Conservation (phyloP, 2,888 invertebrate species). For the Trachelus troglodyta region DNA sequence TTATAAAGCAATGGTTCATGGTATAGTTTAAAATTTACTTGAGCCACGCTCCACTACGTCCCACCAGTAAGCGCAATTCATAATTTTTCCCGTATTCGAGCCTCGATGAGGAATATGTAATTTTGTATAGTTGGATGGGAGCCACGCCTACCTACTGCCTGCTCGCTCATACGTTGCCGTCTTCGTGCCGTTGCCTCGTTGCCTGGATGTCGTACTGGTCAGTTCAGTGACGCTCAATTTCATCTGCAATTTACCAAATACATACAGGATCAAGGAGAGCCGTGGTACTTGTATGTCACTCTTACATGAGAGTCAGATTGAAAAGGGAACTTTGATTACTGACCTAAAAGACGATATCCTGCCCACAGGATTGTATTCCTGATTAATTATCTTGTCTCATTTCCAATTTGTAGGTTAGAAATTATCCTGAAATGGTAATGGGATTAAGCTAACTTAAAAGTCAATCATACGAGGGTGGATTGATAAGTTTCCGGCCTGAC, state of each 20-base stretch:
- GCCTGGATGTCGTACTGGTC: conserved; percentile 7
- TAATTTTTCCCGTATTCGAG: conserved; percentile 46
- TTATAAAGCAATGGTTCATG: not conserved
- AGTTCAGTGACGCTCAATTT: not conserved
- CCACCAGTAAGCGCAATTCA: conserved; percentile 36
- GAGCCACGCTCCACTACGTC: conserved; percentile 48
- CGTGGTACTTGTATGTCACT: not conserved
- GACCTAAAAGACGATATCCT: not conserved
- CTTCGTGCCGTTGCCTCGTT: conserved; percentile 14
- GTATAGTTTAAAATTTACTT: not conserved
- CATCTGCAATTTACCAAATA: not conserved
- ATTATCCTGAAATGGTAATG: not conserved
- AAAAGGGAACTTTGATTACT: not conserved
- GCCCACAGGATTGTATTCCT: not conserved
- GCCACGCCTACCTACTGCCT: conserved; percentile 9
- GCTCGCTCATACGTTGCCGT: conserved; percentile 27
- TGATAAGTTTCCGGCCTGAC: no score
- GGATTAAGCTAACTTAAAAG: not conserved
- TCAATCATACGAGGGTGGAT: no score
- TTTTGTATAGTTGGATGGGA: conserved; percentile 28
- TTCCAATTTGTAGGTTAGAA: not conserved
- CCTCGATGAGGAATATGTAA: conserved; percentile 51
- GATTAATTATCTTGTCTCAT: not conserved
- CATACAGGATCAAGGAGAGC: not conserved
- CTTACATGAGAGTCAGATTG: not conserved